Base-by-base conservation (phyloP, 2,113 vertebrate species). In the Cyphomyrus discorhynchus region DNA sequence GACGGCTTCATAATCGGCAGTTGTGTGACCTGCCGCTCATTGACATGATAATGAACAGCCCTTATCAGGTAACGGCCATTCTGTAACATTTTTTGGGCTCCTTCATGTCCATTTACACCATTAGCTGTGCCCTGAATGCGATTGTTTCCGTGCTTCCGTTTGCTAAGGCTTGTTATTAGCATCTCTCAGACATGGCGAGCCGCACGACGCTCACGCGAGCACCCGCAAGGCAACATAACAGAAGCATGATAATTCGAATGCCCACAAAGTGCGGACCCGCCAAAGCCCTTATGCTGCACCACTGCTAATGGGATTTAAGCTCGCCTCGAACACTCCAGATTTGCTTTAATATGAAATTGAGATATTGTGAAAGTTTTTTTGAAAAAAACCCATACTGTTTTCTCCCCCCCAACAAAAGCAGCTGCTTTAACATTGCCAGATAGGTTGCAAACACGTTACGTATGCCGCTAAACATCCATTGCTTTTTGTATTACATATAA, bases 241-340 rank as follows among this genome's bases (percentile, higher is more conserved):
- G 87, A 89, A 89, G 90, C 89, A 91, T 46, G 47, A 46, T 86
- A 45, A 86, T 47, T 90, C 88, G 89, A 90, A 94, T 92, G 89
- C 58, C 70, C 58, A 88, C 80, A 87, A 52, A 90, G 58, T 56
- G 84, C 10, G 15, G 80, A 39, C 90, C 45, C n/a, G 21, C 31
- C 90, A 6, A 15, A 47, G 39, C 52, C 86, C 49, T 31, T 15
- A 86, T 27, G n/a, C n/a, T 6, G 13, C 6, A 50, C 47, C 45
- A 7, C 46, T 0, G 24, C 47, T 86, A 52, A 86, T 86, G 45
- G 45, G 47, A 47, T 86, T 86, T 31, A 86, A 86, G 24, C 80
- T 24, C 6, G 21, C 45, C 45, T 83, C 15, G 0, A 77, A 39
- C 27, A 39, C 80, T 46, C 42, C 80, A 45, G 80, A 21, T 83